Evolutionary conservation across 2,113 vertebrate genomes (phyloP).

Genomic region (Catharus fuscescens): DNA sequence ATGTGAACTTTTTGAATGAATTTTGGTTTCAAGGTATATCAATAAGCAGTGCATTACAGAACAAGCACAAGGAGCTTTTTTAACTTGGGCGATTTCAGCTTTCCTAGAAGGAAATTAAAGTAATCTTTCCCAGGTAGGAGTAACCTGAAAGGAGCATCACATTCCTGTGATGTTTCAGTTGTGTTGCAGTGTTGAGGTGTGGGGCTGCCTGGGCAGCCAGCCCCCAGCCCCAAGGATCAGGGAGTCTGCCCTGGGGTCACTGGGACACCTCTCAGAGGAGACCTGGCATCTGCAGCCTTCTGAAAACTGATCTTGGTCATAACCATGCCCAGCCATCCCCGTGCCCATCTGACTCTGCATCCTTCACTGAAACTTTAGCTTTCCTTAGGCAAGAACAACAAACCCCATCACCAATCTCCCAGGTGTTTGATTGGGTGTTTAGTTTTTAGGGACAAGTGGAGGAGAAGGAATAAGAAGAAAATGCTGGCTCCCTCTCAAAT

Average conservation of each 20-base stretch:
- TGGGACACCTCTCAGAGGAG: constrained; percentile 64
- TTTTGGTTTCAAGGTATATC: not conserved
- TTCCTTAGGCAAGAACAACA: constrained; percentile 3
- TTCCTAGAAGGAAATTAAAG: not conserved
- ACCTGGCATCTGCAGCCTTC: constrained; percentile 61
- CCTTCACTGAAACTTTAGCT: constrained; percentile 32
- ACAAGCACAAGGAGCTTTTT: not conserved
- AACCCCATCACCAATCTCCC: not conserved
- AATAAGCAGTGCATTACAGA: not conserved
- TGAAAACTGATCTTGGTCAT: constrained; percentile 69
- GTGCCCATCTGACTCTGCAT: constrained; percentile 26
- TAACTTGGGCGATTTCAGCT: not conserved
- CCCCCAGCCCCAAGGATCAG: not conserved
- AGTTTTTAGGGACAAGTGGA: not conserved
- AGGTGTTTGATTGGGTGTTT: not conserved
- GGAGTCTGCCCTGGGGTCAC: constrained; percentile 42
- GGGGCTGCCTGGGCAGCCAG: constrained; percentile 17
- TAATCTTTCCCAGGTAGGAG: not conserved
- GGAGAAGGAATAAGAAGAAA: not conserved
- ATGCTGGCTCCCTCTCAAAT: not conserved
- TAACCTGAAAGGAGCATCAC: not conserved
- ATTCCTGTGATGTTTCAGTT: not conserved
- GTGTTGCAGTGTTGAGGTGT: not conserved
- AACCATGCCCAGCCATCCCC: constrained; percentile 43
- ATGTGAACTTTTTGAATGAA: not conserved